Conservation (phyloP, 2,797 vertebrate genomes). For the Falco columbarius region DNA sequence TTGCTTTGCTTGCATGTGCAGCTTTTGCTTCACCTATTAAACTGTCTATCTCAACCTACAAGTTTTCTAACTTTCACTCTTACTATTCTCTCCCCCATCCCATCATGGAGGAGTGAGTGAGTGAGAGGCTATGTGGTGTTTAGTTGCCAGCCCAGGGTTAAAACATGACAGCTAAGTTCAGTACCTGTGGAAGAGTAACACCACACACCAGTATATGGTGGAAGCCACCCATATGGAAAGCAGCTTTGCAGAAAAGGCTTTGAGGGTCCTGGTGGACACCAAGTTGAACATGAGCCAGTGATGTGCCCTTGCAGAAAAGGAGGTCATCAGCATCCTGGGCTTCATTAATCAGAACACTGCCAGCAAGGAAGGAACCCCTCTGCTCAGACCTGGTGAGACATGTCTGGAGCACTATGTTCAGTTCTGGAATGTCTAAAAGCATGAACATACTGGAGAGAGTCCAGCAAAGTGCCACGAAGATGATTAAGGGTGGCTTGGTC, state of each 20-base stretch:
- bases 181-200: not conserved
- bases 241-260: not conserved
- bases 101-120: too few species aligned
- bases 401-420: not conserved
- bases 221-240: not conserved
- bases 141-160: too few species aligned
- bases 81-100: too few species aligned
- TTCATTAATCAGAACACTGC: not conserved
- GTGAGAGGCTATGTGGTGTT: too few species aligned
- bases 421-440: not conserved
- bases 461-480: not conserved
- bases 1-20: too few species aligned
- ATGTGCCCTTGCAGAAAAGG: not conserved
- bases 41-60: too few species aligned
- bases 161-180: not conserved
- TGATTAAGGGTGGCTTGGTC: not conserved
- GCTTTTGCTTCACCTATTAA: too few species aligned
- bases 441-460: not conserved
- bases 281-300: not conserved
- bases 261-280: not conserved
- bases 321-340: too few species aligned
- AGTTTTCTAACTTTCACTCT: too few species aligned
- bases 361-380: not conserved
- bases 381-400: not conserved
- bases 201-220: not conserved